Evolutionary conservation across 2,797 vertebrate genomes (phyloP).

Genomic region (Oreochromis grahami): DNA sequence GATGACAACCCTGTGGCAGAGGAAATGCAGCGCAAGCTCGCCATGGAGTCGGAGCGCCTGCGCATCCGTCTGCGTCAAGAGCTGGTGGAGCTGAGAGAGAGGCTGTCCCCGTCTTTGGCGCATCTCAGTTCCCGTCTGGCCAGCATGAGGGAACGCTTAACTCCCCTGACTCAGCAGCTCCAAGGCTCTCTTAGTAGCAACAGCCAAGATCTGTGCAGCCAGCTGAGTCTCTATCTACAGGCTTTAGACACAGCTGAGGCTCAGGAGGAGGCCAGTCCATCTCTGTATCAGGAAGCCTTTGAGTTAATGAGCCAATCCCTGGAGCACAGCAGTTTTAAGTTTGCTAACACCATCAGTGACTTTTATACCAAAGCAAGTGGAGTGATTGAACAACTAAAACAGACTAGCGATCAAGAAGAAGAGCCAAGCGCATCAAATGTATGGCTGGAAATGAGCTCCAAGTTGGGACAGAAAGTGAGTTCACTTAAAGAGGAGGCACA

Average conservation of each 20-base stretch:
- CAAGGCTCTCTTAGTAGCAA: constrained; percentile 65
- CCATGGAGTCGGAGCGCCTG: constrained; percentile 71
- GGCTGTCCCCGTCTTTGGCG: constrained; percentile 61
- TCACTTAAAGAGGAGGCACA: constrained; percentile 57
- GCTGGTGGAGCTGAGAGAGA: constrained; percentile 70
- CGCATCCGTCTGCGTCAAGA: constrained; percentile 69
- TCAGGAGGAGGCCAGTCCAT: not conserved
- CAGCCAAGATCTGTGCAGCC: constrained; percentile 67
- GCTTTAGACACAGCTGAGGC: constrained; percentile 37
- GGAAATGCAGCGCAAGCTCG: constrained; percentile 69
- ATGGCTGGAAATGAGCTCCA: constrained; percentile 62
- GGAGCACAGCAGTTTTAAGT: constrained; percentile 55
- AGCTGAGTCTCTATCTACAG: constrained; percentile 63
- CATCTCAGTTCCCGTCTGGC: constrained; percentile 37
- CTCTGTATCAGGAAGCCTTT: constrained; percentile 49
- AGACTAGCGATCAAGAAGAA: constrained; percentile 21
- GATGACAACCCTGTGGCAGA: constrained; percentile 43
- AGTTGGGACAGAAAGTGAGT: constrained; percentile 63
- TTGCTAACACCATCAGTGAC: constrained; percentile 56
- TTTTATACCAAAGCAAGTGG: constrained; percentile 57
- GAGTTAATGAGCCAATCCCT: constrained; percentile 61
- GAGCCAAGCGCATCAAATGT: constrained; percentile 26
- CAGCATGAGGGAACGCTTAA: constrained; percentile 62
- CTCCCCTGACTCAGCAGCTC: constrained; percentile 68
- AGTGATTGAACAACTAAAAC: constrained; percentile 51